Evolutionary conservation across 2,113 vertebrate genomes (phyloP).

Genomic region (Dipodomys ordii): DNA sequence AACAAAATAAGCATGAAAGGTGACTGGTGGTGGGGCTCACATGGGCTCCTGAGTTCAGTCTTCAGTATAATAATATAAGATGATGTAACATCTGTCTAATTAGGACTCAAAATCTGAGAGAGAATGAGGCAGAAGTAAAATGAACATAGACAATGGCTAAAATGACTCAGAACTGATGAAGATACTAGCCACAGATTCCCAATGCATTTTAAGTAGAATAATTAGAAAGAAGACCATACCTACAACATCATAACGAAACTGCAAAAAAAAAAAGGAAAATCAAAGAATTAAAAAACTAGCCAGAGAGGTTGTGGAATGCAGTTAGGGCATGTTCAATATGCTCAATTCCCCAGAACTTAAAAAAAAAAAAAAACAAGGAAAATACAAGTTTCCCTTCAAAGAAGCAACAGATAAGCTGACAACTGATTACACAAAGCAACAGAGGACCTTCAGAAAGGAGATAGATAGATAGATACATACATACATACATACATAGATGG

Average conservation of each 20-base stretch:
- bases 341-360: background rate
- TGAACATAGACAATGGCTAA: background rate
- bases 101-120: background rate
- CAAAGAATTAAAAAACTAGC: background rate
- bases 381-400: background rate
- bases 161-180: constrained; percentile 11
- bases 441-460: background rate
- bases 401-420: background rate
- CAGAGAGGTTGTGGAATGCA: background rate
- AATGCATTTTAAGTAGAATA: constrained; percentile 29
- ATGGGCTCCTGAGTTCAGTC: no score
- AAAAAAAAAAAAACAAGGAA: no score
- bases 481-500: background rate
- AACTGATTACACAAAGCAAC: background rate
- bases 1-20: no score
- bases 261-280: background rate
- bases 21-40: no score
- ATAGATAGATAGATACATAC: no score
- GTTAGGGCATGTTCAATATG: no score
- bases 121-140: background rate
- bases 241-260: constrained; percentile 27
- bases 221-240: constrained; percentile 26
- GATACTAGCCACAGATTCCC: background rate
- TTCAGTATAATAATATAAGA: no score
- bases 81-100: background rate